These are phyloP conservation scores for Pholis gunnellus DNA, from an alignment of 2,113 vertebrate species.

Conservation along the genomic window DNA sequence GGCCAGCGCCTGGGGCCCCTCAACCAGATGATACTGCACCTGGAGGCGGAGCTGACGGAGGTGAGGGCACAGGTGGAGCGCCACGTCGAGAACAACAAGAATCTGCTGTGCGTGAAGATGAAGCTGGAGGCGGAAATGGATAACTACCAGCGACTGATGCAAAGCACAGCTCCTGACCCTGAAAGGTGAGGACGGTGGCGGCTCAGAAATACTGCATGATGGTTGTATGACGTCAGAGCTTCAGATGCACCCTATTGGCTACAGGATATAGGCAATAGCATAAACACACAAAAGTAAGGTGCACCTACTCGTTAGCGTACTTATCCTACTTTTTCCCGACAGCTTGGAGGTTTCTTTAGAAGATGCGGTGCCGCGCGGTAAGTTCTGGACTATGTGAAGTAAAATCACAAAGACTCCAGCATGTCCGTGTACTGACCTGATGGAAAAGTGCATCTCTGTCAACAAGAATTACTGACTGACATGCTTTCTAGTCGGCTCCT, in stretches of 20 bases:
- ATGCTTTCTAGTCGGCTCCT: conserved; percentile 2
- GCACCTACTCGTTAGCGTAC: not conserved
- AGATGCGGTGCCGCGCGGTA: conserved; percentile 70
- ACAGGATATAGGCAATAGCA: too few species aligned
- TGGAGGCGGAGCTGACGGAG: conserved; percentile 78
- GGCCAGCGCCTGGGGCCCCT: conserved; percentile 44
- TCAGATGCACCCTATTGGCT: not conserved
- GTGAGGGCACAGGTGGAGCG: conserved; percentile 74
- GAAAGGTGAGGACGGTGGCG: conserved; percentile 37
- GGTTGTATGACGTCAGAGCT: not conserved
- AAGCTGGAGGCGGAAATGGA: conserved; percentile 85
- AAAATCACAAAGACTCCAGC: not conserved
- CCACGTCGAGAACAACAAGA: conserved; percentile 76
- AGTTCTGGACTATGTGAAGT: conserved; percentile 46
- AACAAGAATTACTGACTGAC: not conserved
- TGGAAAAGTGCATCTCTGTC: not conserved
- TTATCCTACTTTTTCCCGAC: conserved; percentile 68
- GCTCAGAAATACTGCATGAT: not conserved
- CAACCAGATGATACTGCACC: conserved; percentile 54
- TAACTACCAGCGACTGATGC: conserved; percentile 78
- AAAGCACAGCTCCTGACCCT: conserved; percentile 15
- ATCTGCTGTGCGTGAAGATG: conserved; percentile 84
- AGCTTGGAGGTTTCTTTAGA: conserved; percentile 77
- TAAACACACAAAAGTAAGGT: not conserved
- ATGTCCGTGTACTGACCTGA: not conserved